Conservation (phyloP, 2,888 invertebrate genomes). For the Glyphotaelius pellucidus region DNA sequence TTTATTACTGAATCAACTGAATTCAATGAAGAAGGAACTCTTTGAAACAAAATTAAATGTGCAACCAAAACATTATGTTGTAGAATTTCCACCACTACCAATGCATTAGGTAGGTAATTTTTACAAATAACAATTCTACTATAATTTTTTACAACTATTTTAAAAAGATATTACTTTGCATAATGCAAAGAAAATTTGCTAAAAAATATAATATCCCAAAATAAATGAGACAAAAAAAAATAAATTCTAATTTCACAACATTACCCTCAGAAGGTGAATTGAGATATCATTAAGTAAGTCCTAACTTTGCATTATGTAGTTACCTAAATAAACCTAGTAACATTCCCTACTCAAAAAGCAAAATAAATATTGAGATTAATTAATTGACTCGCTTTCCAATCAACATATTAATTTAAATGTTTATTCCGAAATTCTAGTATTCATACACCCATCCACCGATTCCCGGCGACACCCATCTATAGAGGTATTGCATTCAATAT, state of each 20-base stretch:
- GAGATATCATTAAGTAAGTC: background rate
- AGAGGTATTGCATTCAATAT: slow-evolving; percentile 53
- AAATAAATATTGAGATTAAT: slow-evolving; percentile 43
- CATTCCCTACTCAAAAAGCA: slow-evolving; percentile 23
- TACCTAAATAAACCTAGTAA: slow-evolving; percentile 11
- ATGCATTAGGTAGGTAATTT: background rate
- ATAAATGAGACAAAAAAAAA: background rate
- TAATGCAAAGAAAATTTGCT: background rate
- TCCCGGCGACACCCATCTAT: slow-evolving; percentile 21
- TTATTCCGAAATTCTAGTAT: slow-evolving; percentile 12
- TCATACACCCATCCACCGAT: slow-evolving; percentile 18
- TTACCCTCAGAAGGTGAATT: slow-evolving; percentile 25
- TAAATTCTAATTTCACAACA: slow-evolving; percentile 12
- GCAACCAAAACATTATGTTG: background rate
- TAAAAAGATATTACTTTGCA: background rate
- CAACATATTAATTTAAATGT: slow-evolving; percentile 20
- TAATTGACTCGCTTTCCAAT: slow-evolving; percentile 46
- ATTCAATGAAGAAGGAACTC: background rate
- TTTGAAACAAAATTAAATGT: background rate
- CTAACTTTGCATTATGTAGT: background rate
- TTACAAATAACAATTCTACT: background rate
- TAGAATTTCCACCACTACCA: background rate
- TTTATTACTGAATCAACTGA: slow-evolving; percentile 4
- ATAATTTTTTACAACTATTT: background rate
- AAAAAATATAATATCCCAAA: background rate